These are phyloP conservation scores for Pygmarrhopalites habei DNA, from an alignment of 1,140 invertebrate species.

Conservation along the genomic window DNA sequence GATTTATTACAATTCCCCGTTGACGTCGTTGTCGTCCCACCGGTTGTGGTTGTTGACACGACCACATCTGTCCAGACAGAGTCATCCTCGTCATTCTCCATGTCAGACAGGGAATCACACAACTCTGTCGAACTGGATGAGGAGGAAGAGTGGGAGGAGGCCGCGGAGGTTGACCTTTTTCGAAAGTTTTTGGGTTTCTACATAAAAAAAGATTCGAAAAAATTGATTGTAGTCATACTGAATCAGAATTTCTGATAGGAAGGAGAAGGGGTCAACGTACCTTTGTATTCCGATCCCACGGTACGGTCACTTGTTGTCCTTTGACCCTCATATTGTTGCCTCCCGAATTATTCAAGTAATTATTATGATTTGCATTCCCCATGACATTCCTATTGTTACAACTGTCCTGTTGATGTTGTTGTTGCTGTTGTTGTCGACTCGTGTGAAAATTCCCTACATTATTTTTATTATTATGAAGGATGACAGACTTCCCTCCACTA, in stretches of 20 bases:
- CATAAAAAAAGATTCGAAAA: no score
- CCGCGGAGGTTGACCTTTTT: conserved; percentile 8
- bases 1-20: no score
- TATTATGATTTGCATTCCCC: not conserved
- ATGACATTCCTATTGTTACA: no score
- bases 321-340: not conserved
- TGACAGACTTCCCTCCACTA: conserved; percentile 10
- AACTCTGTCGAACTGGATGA: conserved; percentile 33
- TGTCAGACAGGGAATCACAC: conserved; percentile 30
- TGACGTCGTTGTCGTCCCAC: no score
- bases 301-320: conserved; percentile 36
- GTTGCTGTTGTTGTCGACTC: not conserved
- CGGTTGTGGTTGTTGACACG: no score
- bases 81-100: conserved; percentile 9
- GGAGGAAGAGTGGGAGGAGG: conserved; percentile 16
- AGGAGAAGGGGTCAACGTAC: no score
- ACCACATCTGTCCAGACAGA: not conserved
- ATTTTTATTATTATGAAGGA: conserved; percentile 7
- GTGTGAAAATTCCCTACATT: not conserved
- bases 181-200: conserved; percentile 25
- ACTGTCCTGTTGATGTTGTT: no score
- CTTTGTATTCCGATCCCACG: conserved; percentile 31
- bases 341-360: no score
- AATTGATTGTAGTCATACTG: no score
- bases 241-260: no score